Conservation (phyloP, 2,888 invertebrate species). For the Drosophila pseudotakahashii region DNA sequence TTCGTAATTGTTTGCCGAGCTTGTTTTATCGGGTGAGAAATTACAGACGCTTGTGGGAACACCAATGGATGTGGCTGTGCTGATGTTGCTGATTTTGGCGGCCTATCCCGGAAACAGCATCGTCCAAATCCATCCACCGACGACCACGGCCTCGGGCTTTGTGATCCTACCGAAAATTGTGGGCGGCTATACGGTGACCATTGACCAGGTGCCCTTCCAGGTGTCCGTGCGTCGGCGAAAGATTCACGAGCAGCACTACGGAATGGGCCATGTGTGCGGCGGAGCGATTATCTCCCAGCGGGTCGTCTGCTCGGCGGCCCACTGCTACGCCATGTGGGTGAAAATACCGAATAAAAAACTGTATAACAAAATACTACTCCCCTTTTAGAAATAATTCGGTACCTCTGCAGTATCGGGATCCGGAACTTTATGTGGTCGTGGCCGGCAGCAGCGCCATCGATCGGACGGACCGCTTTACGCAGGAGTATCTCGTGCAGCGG, state of each 20-base stretch:
- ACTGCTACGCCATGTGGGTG: slow-evolving; percentile 58
- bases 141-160: neutral
- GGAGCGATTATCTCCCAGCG: slow-evolving; percentile 57
- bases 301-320: slow-evolving; percentile 60
- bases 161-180: slow-evolving; percentile 48
- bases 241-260: slow-evolving; percentile 36
- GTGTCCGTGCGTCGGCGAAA: slow-evolving; percentile 54
- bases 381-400: slow-evolving; percentile 38
- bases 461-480: neutral
- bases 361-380: no score
- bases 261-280: slow-evolving; percentile 58
- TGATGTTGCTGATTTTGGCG: slow-evolving; percentile 18
- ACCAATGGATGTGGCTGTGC: slow-evolving; percentile 11
- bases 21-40: neutral
- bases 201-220: slow-evolving; percentile 45
- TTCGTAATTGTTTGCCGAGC: neutral
- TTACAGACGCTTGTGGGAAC: neutral
- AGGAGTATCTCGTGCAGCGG: slow-evolving; percentile 37
- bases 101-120: neutral
- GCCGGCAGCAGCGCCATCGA: slow-evolving; percentile 41
- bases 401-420: slow-evolving; percentile 2
- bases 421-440: slow-evolving; percentile 47
- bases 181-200: slow-evolving; percentile 48
- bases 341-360: neutral
- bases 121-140: neutral